Percentiles rank a stretch among this genome's conserved stretches.
phyloP scores from a whole-genome alignment of 1,140 invertebrate genomes.

The Colletes latitarsis region DNA sequence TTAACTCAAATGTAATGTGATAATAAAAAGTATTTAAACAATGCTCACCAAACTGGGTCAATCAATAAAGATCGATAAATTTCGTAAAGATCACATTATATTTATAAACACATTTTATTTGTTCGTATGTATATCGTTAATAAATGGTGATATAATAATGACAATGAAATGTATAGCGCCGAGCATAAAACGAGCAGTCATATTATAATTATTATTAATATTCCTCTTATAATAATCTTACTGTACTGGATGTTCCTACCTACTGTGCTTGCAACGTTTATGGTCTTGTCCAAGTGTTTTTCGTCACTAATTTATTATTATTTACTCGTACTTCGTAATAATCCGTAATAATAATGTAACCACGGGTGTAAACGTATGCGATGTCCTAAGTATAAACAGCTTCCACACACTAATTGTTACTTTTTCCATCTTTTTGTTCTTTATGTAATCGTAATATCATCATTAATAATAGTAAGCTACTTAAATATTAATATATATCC shows the following conservation, averaged over 20 bases:
- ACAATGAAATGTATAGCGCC: slow-evolving; percentile 80
- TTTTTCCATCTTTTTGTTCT: slow-evolving; percentile 48
- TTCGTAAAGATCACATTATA: slow-evolving; percentile 69
- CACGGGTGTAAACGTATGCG: slow-evolving; percentile 75
- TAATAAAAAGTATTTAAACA: slow-evolving; percentile 10
- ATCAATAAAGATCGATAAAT: slow-evolving; percentile 47
- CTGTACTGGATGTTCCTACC: slow-evolving; percentile 75
- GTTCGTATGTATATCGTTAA: slow-evolving; percentile 79
- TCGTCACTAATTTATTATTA: slow-evolving; percentile 57
- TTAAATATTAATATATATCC: slow-evolving; percentile 70
- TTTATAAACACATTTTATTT: slow-evolving; percentile 81
- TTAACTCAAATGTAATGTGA: background rate
- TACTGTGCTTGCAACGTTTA: slow-evolving; percentile 75
- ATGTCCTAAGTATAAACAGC: slow-evolving; percentile 76
- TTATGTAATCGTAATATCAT: slow-evolving; percentile 66
- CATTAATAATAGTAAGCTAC: slow-evolving; percentile 76
- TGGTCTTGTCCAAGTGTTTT: slow-evolving; percentile 70
- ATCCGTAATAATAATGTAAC: slow-evolving; percentile 68
- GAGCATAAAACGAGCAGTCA: slow-evolving; percentile 79
- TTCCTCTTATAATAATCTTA: slow-evolving; percentile 75
- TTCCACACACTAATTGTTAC: slow-evolving; percentile 69
- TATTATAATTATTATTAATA: slow-evolving; percentile 78
- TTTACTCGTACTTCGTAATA: slow-evolving; percentile 56
- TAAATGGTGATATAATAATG: slow-evolving; percentile 80
- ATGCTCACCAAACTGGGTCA: background rate